Evolutionary conservation across 2,888 invertebrate genomes (phyloP), one percentile per base, ranked within the genome.

Genomic region (Rhogogaster chlorosoma): DNA sequence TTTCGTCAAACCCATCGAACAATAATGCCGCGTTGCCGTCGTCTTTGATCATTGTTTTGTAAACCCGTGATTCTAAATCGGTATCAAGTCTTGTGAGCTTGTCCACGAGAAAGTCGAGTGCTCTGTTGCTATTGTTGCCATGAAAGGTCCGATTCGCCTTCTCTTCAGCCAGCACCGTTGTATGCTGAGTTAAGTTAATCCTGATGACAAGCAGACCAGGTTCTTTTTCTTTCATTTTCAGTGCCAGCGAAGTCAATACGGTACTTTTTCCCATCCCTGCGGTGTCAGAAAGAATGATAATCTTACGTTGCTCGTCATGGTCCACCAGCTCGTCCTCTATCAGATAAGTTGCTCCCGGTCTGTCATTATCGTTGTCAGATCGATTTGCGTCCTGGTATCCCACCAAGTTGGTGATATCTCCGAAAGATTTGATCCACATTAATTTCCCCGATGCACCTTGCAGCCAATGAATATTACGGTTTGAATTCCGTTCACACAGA

Each of bases 181-280:
- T 70, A 22, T 71, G 71, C 36, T 38, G 71, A 36, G 71, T 42
- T 2, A 71, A 18, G 38, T 42, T 26, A 22, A 71, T 71, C 15
- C 71, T 71, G 26, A 71, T 71, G 18, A 36, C 38, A 38, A 71
- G 15, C n/a, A 22, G n/a, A n/a, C n/a, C n/a, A n/a, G 71, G n/a
- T 22, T 71, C 26, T 7, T 42, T 22, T 22, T 22, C 22, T 6
- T 71, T 71, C 10, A 38, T 71, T 22, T 38, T 38, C 18, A 0
- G n/a, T 22, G 26, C 71, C 22, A 71, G 10, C 15, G n/a, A 22
- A 38, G 71, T 71, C 38, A 71, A 9, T 1, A 42, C 36, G n/a
- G 71, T 71, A 38, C 71, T 71, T 36, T 71, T 71, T 10, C 71
- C 71, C 71, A 42, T 71, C n/a, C 71, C 71, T 38, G 71, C 49